These are phyloP conservation scores for Mastomys natalensis DNA, from an alignment of 2,113 vertebrate species.

Conservation along the genomic window DNA sequence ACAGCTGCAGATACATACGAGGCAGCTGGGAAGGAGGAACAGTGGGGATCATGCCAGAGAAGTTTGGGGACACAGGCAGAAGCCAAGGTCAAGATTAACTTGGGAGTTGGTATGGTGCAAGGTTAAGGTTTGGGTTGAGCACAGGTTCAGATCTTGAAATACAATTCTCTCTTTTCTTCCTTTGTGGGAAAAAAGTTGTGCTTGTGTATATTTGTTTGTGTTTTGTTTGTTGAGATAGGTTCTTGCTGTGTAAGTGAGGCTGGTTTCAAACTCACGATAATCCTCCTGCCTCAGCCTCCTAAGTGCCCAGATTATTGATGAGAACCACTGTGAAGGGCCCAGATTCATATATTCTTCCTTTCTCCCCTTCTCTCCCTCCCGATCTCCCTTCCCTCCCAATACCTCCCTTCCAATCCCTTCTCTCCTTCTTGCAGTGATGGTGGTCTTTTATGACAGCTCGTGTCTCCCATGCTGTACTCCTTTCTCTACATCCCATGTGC, in stretches of 20 bases:
- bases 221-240: not conserved
- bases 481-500: not conserved
- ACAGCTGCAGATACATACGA: not conserved
- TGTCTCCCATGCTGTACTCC: not conserved
- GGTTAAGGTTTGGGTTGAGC: constrained; percentile 31
- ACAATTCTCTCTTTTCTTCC: not conserved
- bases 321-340: not conserved
- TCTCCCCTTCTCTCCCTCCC: not conserved
- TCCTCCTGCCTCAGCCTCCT: not conserved
- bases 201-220: not conserved
- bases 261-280: not conserved
- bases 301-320: not conserved
- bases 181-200: no score
- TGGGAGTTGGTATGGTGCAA: not conserved
- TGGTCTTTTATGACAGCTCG: not conserved
- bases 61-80: not conserved
- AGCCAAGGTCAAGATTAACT: constrained; percentile 23
- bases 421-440: not conserved
- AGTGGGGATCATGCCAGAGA: not conserved
- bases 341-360: not conserved
- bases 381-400: not conserved
- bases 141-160: constrained; percentile 37
- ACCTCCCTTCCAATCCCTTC: not conserved
- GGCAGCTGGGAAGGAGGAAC: not conserved
- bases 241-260: not conserved